Percentiles rank a stretch among this genome's conserved stretches.
phyloP scores from a whole-genome alignment of 2,797 vertebrate genomes.

The Spinus olivaceus region DNA sequence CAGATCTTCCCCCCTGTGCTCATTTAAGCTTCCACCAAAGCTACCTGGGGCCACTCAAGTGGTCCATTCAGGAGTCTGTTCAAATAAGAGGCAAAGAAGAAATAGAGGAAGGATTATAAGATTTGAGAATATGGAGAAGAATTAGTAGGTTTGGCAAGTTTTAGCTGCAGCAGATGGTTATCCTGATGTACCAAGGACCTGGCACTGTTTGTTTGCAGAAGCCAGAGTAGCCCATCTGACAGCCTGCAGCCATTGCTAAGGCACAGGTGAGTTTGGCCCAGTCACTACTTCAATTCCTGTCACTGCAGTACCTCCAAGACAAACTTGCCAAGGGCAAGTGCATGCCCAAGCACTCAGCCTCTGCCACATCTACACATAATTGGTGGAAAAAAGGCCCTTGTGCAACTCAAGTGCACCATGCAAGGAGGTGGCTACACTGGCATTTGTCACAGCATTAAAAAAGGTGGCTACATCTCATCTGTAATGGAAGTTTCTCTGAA shows the following conservation, averaged over 20 bases:
- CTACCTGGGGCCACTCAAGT: not conserved
- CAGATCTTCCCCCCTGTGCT: rapidly evolving
- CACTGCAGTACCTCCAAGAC: not conserved
- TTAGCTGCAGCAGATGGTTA: not conserved
- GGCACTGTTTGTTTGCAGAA: not conserved
- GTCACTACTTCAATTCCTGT: not conserved
- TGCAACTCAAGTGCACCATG: not conserved
- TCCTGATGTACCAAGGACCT: not conserved
- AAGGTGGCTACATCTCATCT: not conserved
- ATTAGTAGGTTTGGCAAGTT: not conserved
- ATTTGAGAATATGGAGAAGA: not conserved
- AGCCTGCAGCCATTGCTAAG: not conserved
- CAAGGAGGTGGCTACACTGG: not conserved
- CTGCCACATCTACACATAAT: not conserved
- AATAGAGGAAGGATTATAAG: not conserved
- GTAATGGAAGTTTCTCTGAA: not conserved
- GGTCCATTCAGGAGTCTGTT: not conserved
- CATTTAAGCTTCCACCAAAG: not conserved
- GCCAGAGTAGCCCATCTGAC: not conserved
- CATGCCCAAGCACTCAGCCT: not conserved
- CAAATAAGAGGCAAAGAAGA: not conserved
- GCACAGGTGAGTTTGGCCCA: not conserved
- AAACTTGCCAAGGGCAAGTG: not conserved
- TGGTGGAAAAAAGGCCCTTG: not conserved
- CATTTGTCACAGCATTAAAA: not conserved